These are phyloP conservation scores for Camponotus pennsylvanicus DNA, from an alignment of 1,140 invertebrate species.

Conservation along the genomic window DNA sequence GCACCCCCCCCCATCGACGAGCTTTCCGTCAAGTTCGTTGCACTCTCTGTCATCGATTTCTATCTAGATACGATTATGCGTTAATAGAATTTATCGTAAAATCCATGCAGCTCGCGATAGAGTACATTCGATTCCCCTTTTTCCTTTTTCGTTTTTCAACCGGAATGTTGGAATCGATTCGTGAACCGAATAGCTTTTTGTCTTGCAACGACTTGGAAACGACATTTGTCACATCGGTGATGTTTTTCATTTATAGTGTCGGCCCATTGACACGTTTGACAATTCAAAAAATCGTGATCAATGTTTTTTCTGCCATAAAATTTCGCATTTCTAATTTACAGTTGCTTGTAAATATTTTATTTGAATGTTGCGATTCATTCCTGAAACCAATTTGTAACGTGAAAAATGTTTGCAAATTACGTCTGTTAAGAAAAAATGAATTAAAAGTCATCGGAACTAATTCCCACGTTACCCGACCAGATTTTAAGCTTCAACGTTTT, in stretches of 20 bases:
- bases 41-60: constrained; percentile 74
- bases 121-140: not conserved
- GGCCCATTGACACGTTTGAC: not conserved
- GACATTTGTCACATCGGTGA: constrained; percentile 38
- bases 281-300: constrained; percentile 23
- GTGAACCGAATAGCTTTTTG: constrained; percentile 35
- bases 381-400: not conserved
- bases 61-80: constrained; percentile 57
- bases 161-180: constrained; percentile 25
- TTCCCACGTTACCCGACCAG: not conserved
- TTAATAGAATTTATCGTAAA: constrained; percentile 53
- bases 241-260: constrained; percentile 29
- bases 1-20: constrained; percentile 45
- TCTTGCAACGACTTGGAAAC: constrained; percentile 36
- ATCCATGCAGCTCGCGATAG: not conserved
- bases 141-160: not conserved
- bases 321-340: not conserved
- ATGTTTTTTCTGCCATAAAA: not conserved
- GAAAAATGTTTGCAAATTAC: not conserved
- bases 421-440: not conserved
- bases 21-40: constrained; percentile 75
- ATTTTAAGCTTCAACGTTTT: not conserved
- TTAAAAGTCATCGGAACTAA: not conserved
- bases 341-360: constrained; percentile 15
- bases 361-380: not conserved